These are phyloP conservation scores for Reticulitermes speratus DNA, from an alignment of 1,140 invertebrate species.

Conservation along the genomic window DNA sequence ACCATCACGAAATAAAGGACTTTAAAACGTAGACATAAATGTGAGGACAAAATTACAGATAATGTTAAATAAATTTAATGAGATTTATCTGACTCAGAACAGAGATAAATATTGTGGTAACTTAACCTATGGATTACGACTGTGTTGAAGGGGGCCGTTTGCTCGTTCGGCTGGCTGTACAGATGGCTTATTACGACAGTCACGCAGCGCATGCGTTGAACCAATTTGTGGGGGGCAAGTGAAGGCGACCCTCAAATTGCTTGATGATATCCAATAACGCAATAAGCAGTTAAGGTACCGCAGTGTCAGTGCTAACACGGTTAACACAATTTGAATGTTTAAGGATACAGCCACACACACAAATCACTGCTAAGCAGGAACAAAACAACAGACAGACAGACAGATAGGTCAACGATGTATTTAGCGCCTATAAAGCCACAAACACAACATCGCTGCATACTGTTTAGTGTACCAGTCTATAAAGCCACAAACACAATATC, in stretches of 20 bases:
- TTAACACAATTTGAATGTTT: background rate
- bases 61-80: too few species aligned
- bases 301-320: background rate
- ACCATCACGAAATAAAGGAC: too few species aligned
- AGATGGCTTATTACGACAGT: background rate
- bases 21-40: too few species aligned
- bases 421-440: too few species aligned
- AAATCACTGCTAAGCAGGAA: background rate
- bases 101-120: too few species aligned
- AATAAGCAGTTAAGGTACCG: background rate
- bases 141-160: background rate
- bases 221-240: background rate
- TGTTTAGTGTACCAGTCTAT: too few species aligned
- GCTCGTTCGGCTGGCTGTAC: background rate
- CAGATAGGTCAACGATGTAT: too few species aligned
- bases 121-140: too few species aligned
- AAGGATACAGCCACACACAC: background rate
- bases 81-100: too few species aligned
- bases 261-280: background rate
- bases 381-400: background rate
- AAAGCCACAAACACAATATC: too few species aligned
- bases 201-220: constrained; percentile 3
- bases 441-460: too few species aligned
- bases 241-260: background rate
- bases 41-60: too few species aligned